Conservation (phyloP, 2,113 vertebrate genomes). For the Loxodonta africana region DNA sequence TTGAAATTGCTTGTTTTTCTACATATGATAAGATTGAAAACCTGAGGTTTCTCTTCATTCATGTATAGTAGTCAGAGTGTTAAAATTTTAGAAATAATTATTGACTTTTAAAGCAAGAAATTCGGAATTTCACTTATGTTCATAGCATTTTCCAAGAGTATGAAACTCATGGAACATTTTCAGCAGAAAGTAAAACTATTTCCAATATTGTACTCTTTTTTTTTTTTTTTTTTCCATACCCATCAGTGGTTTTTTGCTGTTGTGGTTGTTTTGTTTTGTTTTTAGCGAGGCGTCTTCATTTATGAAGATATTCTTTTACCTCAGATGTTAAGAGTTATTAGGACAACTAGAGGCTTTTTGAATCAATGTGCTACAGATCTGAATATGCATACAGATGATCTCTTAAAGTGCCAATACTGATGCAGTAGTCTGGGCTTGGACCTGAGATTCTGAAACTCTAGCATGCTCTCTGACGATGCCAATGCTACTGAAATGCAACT, state of each 20-base stretch:
- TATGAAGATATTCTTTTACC: neutral
- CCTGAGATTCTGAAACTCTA: neutral
- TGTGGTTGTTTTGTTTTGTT: neutral
- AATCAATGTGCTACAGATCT: neutral
- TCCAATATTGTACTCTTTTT: neutral
- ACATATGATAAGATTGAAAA: neutral
- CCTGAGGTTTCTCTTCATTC: neutral
- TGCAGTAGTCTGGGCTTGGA: neutral
- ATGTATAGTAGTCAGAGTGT: neutral
- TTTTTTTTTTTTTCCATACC: neutral
- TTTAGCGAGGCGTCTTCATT: neutral
- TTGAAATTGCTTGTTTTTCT: constrained; percentile 18
- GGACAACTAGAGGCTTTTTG: neutral
- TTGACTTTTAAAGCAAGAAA: neutral
- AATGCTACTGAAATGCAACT: neutral
- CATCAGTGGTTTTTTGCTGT: neutral
- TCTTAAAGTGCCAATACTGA: neutral
- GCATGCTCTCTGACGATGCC: neutral
- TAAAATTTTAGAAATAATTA: neutral
- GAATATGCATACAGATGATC: neutral
- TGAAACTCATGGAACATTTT: neutral
- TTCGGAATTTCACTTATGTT: neutral
- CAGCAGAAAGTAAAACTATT: neutral
- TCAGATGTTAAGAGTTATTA: neutral
- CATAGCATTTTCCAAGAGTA: neutral